A percentile compares a stretch with the other conserved stretches of the same genome.
phyloP scores from a whole-genome alignment of 53 echinoderm and acorn worm genomes.

The Astropecten irregularis region DNA sequence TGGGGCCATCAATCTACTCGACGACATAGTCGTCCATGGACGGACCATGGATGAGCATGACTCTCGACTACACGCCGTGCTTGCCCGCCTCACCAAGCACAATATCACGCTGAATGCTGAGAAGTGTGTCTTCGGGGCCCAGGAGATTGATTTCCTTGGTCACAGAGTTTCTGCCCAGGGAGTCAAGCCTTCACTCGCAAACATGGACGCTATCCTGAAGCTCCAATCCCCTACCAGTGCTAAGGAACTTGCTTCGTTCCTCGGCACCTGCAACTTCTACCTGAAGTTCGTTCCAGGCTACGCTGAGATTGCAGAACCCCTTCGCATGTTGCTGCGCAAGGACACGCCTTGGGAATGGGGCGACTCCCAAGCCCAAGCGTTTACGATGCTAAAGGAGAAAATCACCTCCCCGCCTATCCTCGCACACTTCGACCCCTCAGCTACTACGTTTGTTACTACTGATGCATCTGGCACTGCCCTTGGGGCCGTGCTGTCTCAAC shows the following conservation, averaged over 20 bases:
- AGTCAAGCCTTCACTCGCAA: constrained; percentile 26
- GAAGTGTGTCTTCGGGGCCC: constrained; percentile 37
- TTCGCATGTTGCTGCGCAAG: constrained; percentile 40
- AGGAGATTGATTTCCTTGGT: constrained; percentile 50
- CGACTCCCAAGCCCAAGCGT: not conserved
- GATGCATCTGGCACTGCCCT: constrained; percentile 51
- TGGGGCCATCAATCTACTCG: constrained; percentile 38
- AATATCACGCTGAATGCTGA: constrained; percentile 35
- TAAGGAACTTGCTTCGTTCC: constrained; percentile 56
- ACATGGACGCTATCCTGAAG: constrained; percentile 25
- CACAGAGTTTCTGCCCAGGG: constrained; percentile 38
- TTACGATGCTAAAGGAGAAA: constrained; percentile 44
- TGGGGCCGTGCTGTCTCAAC: constrained; percentile 51
- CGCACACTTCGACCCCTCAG: constrained; percentile 42
- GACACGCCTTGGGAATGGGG: constrained; percentile 33
- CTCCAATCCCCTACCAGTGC: constrained; percentile 39
- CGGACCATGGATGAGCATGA: constrained; percentile 31
- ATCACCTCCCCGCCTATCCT: constrained; percentile 52
- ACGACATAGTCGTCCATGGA: constrained; percentile 39
- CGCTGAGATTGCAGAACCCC: constrained; percentile 57
- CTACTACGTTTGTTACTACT: constrained; percentile 33
- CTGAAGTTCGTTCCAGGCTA: constrained; percentile 54
- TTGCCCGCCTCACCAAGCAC: not conserved
- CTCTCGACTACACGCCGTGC: constrained; percentile 25
- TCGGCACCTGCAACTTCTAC: constrained; percentile 55